A percentile compares a stretch with the other conserved stretches of the same genome.
These are phyloP conservation scores for Eledone cirrhosa DNA, from an alignment of 2,888 invertebrate species.

Conservation along the genomic window DNA sequence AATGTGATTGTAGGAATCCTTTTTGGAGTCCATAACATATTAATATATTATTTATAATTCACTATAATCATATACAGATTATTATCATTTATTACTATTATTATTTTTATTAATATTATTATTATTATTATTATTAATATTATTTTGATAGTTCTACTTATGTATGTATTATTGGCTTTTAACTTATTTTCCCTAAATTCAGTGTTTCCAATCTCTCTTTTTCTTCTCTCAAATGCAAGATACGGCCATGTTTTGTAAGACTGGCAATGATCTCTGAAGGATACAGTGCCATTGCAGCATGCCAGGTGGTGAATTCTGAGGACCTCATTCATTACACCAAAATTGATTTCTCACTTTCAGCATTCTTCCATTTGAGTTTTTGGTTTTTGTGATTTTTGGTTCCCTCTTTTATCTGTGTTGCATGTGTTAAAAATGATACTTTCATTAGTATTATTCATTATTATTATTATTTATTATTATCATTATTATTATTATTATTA, in stretches of 20 bases:
- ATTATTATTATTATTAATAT: too few species aligned
- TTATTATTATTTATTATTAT: too few species aligned
- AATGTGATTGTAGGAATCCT: too few species aligned
- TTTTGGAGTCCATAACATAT: too few species aligned
- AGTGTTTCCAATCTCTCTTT: constrained; percentile 13
- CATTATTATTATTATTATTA: too few species aligned
- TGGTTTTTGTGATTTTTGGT: constrained; percentile 28
- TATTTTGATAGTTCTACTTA: too few species aligned
- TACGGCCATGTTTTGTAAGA: constrained; percentile 28
- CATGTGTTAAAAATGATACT: constrained; percentile 9
- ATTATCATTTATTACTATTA: too few species aligned
- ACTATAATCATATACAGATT: too few species aligned
- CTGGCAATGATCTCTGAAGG: constrained; percentile 24
- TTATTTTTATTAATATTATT: too few species aligned
- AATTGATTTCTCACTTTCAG: constrained; percentile 24
- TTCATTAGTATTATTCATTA: too few species aligned
- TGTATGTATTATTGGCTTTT: too few species aligned
- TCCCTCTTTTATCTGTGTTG: constrained; percentile 21
- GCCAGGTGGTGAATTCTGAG: constrained; percentile 28
- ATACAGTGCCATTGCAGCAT: constrained; percentile 27
- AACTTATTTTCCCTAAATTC: constrained; percentile 20
- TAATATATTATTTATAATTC: too few species aligned
- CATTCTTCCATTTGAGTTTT: constrained; percentile 25
- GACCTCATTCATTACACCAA: constrained; percentile 20
- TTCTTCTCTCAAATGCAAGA: constrained; percentile 25